Evolutionary conservation across 2,888 invertebrate genomes (phyloP), one percentile per base, ranked within the genome.

Genomic region (Charanyca ferruginea): DNA sequence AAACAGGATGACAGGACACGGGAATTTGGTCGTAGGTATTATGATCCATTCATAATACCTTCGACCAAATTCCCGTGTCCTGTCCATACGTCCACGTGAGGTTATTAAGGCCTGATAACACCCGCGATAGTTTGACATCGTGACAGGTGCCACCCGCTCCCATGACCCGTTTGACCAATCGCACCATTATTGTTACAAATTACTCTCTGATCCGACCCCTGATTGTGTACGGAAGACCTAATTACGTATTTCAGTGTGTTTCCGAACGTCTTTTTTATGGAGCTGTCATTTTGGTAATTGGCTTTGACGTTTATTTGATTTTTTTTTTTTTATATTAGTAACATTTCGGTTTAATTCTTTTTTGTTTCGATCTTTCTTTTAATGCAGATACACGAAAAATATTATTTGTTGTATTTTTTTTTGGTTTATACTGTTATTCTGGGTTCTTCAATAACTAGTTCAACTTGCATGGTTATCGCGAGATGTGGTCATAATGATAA

Each of bases 121-220:
- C 68, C 72, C 60, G 77, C 83, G 89, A 90, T 90, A 87, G 80
- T 87, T 84, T 87, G 90, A 90, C 91, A 89, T 79, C 87, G 88
- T 88, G 91, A 91, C 92, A 91, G 92, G 89, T 91, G 91, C 80
- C 71, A 79, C 53, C 65, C 81, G 87, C 87, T 93, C 93, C 91
- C 91, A 90, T 90, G 89, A 89, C 88, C 89, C 87, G 85, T 66
- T 84, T 88, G 90, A 89, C 91, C 91, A 89, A 89, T 89, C 87
- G 87, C 85, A 76, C 86, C 89, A 90, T 91, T 90, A 90, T 85
- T 84, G 86, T 87, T 90, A 93, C 92, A 92, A 93, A 93, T 92
- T 89, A 89, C 90, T 83, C 81, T 60, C 68, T 81, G 90, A 90
- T 91, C 78, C 83, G 78, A 87, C 85, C 84, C 67, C 80, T 79